Conservation (phyloP, 2,888 invertebrate genomes). For the Anagyrus pseudococci region DNA sequence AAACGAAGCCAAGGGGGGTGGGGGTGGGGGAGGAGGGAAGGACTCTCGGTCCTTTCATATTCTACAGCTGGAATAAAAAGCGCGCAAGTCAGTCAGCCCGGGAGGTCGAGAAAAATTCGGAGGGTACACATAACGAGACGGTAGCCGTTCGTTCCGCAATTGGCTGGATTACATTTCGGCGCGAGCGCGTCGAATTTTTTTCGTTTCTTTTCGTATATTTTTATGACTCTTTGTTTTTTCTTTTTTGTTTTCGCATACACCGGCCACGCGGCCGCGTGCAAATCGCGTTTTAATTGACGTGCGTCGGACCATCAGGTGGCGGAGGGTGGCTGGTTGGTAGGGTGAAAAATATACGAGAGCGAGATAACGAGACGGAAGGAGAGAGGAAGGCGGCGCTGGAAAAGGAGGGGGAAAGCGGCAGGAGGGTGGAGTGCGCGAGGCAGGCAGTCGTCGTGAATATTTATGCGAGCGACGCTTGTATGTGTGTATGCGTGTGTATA, state of each 20-base stretch:
- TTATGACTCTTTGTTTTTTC: neutral
- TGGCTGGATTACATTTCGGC: constrained; percentile 32
- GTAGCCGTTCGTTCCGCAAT: neutral
- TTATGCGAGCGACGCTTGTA: constrained; percentile 3
- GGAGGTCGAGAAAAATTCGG: too few relatives aligned
- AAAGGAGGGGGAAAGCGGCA: neutral
- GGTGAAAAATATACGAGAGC: constrained; percentile 9
- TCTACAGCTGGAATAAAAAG: too few relatives aligned
- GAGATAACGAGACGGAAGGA: constrained; percentile 39
- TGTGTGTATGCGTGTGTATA: neutral
- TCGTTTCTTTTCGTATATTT: constrained; percentile 8
- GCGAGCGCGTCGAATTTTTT: constrained; percentile 23
- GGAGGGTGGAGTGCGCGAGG: neutral
- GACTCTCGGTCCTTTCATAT: neutral
- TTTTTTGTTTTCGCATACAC: neutral
- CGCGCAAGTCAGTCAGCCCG: too few relatives aligned
- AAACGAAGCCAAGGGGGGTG: too few relatives aligned
- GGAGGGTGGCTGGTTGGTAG: neutral
- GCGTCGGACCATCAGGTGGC: neutral
- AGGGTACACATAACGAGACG: neutral
- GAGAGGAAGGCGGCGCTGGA: constrained; percentile 40
- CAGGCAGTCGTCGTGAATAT: constrained; percentile 23
- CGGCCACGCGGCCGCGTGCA: neutral
- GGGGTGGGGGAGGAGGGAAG: neutral
- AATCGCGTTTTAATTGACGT: constrained; percentile 38